Conservation (phyloP, 1,140 invertebrate genomes). For the Microplitis mediator region DNA sequence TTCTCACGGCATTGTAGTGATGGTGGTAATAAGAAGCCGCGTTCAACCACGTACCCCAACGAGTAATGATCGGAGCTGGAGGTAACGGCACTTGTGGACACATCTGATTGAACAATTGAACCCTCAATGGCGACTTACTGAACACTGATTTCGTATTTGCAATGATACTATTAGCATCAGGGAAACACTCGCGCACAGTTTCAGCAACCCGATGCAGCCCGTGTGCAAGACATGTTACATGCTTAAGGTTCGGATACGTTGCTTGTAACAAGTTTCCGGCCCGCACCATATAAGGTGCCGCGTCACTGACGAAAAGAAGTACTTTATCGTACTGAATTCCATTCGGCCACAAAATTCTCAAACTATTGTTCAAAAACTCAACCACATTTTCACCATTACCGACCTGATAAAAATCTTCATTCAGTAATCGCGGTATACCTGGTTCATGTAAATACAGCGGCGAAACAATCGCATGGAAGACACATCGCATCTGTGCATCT, state of each 20-base stretch:
- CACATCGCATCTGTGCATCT: not conserved
- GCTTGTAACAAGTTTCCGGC: not conserved
- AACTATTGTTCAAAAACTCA: not conserved
- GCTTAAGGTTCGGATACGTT: not conserved
- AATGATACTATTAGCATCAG: not conserved
- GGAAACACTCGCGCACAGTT: not conserved
- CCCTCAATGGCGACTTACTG: not conserved
- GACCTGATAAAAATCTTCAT: not conserved
- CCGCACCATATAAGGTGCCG: not conserved
- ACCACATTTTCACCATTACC: not conserved
- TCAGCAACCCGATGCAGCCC: not conserved
- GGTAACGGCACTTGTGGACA: not conserved
- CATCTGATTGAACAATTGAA: not conserved
- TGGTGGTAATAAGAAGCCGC: not conserved
- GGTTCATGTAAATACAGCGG: not conserved
- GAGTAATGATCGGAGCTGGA: not conserved
- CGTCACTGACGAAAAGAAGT: not conserved
- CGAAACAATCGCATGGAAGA: not conserved
- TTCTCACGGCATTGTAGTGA: not conserved
- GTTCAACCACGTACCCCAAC: not conserved
- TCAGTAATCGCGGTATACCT: not conserved
- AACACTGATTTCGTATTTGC: not conserved
- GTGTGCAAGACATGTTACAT: not conserved
- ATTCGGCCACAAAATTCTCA: not conserved
- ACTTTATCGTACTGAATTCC: not conserved